Conservation (phyloP, 2,888 invertebrate species). For the Lithodes maja region DNA sequence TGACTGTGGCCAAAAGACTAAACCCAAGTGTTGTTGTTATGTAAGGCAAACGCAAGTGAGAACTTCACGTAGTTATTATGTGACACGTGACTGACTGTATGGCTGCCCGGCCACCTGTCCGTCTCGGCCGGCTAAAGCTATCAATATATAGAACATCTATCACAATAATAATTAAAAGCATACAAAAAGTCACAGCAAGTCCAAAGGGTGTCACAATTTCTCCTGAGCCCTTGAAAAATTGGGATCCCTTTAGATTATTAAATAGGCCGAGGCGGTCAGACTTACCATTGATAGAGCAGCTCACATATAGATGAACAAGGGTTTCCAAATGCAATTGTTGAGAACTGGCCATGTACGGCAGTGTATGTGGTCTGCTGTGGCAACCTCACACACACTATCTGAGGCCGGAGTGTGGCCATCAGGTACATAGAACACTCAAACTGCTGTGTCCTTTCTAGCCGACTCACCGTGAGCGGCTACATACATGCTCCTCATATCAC, state of each 20-base stretch:
- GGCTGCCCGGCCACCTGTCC: slow-evolving; percentile 66
- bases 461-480: slow-evolving; percentile 52
- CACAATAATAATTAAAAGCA: slow-evolving; percentile 69
- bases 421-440: slow-evolving; percentile 70
- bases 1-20: slow-evolving; percentile 61
- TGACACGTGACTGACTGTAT: slow-evolving; percentile 67
- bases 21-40: slow-evolving; percentile 64
- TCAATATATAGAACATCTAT: slow-evolving; percentile 69
- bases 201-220: slow-evolving; percentile 73
- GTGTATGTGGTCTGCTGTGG: slow-evolving; percentile 58
- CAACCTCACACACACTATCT: slow-evolving; percentile 68
- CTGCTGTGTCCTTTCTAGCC: slow-evolving; percentile 65
- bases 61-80: slow-evolving; percentile 67
- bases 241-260: slow-evolving; percentile 72
- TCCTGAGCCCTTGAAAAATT: slow-evolving; percentile 74
- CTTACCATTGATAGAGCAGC: slow-evolving; percentile 55
- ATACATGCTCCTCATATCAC: slow-evolving; percentile 64
- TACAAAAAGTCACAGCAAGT: slow-evolving; percentile 69
- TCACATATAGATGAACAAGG: slow-evolving; percentile 66
- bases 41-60: slow-evolving; percentile 69
- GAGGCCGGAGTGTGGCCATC: slow-evolving; percentile 69
- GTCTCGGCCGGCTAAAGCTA: slow-evolving; percentile 68
- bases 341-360: slow-evolving; percentile 70
- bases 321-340: slow-evolving; percentile 69
- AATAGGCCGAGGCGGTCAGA: slow-evolving; percentile 63